Evolutionary conservation across 2,113 vertebrate species (phyloP).

Genomic region (Cromileptes altivelis): DNA sequence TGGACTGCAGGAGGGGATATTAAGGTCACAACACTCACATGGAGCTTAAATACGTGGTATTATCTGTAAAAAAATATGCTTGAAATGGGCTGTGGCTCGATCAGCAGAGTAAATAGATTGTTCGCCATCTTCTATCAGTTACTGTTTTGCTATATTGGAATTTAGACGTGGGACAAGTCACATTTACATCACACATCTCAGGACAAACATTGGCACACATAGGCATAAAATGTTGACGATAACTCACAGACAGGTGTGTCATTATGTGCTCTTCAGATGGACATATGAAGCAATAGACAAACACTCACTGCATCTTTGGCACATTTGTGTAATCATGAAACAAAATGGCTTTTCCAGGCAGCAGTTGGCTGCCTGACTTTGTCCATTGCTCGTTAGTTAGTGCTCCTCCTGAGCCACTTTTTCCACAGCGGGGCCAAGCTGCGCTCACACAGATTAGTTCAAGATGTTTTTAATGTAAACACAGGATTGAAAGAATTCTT

Average conservation of each 20-base stretch:
- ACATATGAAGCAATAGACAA: conserved; percentile 1
- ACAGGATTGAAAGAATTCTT: conserved; percentile 10
- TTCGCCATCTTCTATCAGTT: not conserved
- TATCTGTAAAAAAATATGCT: not conserved
- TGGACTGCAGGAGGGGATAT: not conserved
- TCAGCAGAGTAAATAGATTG: not conserved
- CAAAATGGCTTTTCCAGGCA: conserved; percentile 21
- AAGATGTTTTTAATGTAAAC: conserved; percentile 54
- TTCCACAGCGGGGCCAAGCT: conserved; percentile 24
- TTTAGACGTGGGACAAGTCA: not conserved
- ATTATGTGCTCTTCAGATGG: conserved; percentile 6
- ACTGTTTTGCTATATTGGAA: not conserved
- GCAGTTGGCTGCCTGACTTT: conserved; percentile 14
- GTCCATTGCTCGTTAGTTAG: conserved; percentile 23
- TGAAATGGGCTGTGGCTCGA: not conserved
- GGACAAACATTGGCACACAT: not conserved
- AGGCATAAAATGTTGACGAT: not conserved
- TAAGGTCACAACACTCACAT: not conserved
- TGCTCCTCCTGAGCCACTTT: conserved; percentile 36
- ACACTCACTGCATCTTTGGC: conserved; percentile 2
- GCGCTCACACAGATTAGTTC: conserved; percentile 40
- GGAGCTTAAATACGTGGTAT: not conserved
- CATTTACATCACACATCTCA: not conserved
- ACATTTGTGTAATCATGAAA: conserved; percentile 30
- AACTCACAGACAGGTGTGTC: not conserved